phyloP scores from a whole-genome alignment of 92 coral and sea anemone genomes.

The Palythoa heliodiscus region DNA sequence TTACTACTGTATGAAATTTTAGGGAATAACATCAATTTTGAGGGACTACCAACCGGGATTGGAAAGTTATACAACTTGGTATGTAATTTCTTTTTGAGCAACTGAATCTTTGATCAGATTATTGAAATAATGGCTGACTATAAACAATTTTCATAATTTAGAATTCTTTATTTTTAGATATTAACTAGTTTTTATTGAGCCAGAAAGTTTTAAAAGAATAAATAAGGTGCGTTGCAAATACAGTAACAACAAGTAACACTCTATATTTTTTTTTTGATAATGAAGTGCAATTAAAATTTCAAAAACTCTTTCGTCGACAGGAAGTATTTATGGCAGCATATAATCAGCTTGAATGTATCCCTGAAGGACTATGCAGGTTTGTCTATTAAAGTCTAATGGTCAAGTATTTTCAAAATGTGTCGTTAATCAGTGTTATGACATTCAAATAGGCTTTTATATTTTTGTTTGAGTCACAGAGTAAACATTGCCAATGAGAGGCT shows the following conservation, averaged over 20 bases:
- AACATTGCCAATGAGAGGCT: no score
- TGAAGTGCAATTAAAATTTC: neutral
- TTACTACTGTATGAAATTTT: neutral
- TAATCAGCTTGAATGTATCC: constrained; percentile 95
- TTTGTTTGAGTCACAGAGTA: no score
- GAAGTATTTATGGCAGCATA: constrained; percentile 97
- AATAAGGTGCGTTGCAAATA: neutral
- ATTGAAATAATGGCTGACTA: neutral
- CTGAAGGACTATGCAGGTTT: constrained; percentile 98
- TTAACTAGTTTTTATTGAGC: no score
- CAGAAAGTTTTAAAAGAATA: neutral
- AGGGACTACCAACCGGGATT: constrained; percentile 97
- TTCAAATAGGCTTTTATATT: no score
- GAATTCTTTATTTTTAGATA: no score
- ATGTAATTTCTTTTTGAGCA: constrained; percentile 3
- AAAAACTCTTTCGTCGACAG: constrained; percentile 44
- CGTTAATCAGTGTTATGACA: no score
- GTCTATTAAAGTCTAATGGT: neutral
- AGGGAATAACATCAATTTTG: constrained; percentile 98
- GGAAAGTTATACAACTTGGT: constrained; percentile 96
- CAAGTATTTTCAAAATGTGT: no score
- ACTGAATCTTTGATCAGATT: no score
- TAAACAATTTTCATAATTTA: neutral
- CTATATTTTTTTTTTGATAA: neutral
- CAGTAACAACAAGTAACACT: neutral